These are phyloP conservation scores for Etheostoma cragini DNA, from an alignment of 2,113 vertebrate genomes.

Conservation along the genomic window DNA sequence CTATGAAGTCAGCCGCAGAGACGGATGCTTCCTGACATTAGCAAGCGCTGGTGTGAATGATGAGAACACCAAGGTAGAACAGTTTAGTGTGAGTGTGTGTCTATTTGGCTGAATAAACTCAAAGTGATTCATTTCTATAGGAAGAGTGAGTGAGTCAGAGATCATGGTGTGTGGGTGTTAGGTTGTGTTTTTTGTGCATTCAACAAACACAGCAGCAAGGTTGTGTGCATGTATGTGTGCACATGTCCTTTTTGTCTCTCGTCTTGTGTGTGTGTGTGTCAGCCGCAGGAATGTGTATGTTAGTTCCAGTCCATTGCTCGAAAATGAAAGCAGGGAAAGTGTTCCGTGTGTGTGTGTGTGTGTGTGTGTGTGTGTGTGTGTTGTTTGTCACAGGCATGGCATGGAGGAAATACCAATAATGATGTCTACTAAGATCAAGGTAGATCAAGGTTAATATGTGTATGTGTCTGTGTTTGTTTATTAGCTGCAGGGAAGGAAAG, in stretches of 20 bases:
- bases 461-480: slow-evolving; percentile 4
- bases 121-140: slow-evolving; percentile 43
- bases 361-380: slow-evolving; percentile 13
- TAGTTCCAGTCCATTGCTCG: slow-evolving; percentile 87
- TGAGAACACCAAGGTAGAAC: slow-evolving; percentile 27
- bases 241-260: slow-evolving; percentile 21
- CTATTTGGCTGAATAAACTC: background rate
- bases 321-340: slow-evolving; percentile 86
- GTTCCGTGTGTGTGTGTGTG: slow-evolving; percentile 19
- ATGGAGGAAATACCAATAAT: slow-evolving; percentile 47
- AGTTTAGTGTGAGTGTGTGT: slow-evolving; percentile 4
- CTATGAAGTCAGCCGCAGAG: slow-evolving; percentile 44
- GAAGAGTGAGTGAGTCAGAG: slow-evolving; percentile 41
- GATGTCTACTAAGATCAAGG: slow-evolving; percentile 56
- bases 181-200: slow-evolving; percentile 17
- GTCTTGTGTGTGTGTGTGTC: slow-evolving; percentile 5
- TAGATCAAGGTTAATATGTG: slow-evolving; percentile 67
- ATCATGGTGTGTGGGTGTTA: slow-evolving; percentile 12
- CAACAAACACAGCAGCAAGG: slow-evolving; percentile 26
- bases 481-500: slow-evolving; percentile 38
- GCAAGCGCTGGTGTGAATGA: slow-evolving; percentile 48
- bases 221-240: slow-evolving; percentile 31
- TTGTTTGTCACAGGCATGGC: slow-evolving; percentile 55
- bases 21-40: slow-evolving; percentile 46
- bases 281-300: slow-evolving; percentile 51